Evolutionary conservation across 2,797 vertebrate genomes (phyloP).

Genomic region (Epinephelus awoara): DNA sequence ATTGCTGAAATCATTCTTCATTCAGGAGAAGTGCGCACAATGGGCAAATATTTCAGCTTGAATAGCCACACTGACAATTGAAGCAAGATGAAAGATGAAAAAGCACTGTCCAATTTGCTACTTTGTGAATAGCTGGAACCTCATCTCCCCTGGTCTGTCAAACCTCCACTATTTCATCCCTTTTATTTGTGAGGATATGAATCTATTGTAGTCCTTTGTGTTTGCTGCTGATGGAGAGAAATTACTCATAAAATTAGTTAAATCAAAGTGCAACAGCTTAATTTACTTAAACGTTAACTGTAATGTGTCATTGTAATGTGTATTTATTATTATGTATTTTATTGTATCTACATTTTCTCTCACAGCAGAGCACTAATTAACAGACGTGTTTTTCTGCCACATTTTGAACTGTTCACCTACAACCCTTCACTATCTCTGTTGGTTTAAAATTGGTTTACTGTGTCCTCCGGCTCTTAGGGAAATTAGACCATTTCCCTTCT

Average conservation of each 20-base stretch:
- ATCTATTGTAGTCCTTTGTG: conserved; percentile 2
- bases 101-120: conserved; percentile 40
- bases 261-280: conserved; percentile 4
- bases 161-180: conserved; percentile 22
- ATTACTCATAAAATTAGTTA: conserved; percentile 8
- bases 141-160: conserved; percentile 23
- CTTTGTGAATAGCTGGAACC: conserved; percentile 41
- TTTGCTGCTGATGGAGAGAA: conserved; percentile 24
- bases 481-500: conserved; percentile 21
- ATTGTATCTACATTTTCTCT: conserved; percentile 1
- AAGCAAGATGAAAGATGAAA: conserved; percentile 56
- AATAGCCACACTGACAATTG: conserved; percentile 53
- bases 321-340: not conserved
- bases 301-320: conserved; percentile 1
- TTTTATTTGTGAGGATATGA: conserved; percentile 36
- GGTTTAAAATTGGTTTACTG: conserved; percentile 19
- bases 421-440: not conserved
- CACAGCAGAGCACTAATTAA: conserved; percentile 8
- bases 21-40: conserved; percentile 30
- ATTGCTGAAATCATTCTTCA: conserved; percentile 27
- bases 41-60: conserved; percentile 43
- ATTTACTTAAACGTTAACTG: not conserved
- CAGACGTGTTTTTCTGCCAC: not conserved
- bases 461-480: conserved; percentile 7
- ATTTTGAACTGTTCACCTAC: conserved; percentile 6